phyloP scores from a whole-genome alignment of 2,113 vertebrate species.

The Hemiprocne comata region DNA sequence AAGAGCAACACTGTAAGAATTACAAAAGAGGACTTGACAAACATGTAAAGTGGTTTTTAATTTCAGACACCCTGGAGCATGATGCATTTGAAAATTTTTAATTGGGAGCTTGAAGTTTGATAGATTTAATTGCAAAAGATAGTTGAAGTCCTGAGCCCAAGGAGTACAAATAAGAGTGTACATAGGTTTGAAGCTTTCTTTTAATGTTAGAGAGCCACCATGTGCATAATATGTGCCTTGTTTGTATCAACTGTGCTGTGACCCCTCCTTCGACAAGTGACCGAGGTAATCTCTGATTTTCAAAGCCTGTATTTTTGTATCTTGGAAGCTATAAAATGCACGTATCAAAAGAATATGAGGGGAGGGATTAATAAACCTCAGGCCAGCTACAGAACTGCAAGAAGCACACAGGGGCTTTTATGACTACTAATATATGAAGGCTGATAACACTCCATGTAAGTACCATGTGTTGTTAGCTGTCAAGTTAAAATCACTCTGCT shows the following conservation, averaged over 20 bases:
- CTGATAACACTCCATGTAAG: neutral
- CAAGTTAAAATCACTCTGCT: neutral
- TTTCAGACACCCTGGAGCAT: constrained; percentile 57
- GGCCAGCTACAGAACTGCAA: fast-evolving
- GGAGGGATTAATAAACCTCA: neutral
- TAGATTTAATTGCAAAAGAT: constrained; percentile 63
- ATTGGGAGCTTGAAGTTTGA: constrained; percentile 61
- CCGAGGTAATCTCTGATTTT: neutral
- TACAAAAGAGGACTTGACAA: constrained; percentile 26
- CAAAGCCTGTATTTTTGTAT: neutral
- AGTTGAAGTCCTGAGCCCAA: constrained; percentile 19
- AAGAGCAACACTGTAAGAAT: constrained; percentile 28
- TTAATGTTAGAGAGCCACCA: constrained; percentile 66
- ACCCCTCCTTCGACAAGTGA: neutral
- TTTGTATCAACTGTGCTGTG: neutral
- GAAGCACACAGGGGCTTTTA: neutral
- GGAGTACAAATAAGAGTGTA: neutral
- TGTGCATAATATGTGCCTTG: constrained; percentile 10
- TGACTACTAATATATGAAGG: neutral
- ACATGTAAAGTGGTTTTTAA: constrained; percentile 51
- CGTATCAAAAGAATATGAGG: neutral
- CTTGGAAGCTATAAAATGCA: neutral
- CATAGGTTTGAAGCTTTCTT: neutral
- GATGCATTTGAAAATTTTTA: constrained; percentile 61
- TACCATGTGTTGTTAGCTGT: neutral